Evolutionary conservation across 2,888 invertebrate genomes (phyloP).

Genomic region (Drosophila mimetica): DNA sequence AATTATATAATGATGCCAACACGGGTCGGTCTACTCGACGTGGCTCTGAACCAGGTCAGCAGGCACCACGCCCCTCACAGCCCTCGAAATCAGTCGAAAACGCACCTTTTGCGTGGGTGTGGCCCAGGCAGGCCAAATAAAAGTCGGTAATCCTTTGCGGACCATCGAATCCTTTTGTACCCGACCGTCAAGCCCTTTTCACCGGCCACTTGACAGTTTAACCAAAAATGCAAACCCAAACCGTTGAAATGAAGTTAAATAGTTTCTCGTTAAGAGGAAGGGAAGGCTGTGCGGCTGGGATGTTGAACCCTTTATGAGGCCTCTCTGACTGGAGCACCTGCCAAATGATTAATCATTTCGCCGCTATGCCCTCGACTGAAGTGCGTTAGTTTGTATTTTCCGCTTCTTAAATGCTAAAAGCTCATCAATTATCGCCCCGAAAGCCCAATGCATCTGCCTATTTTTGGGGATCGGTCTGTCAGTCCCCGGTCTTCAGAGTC

Average conservation of each 20-base stretch:
- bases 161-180: constrained; percentile 24
- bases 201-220: constrained; percentile 77
- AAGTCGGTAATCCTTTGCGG: constrained; percentile 67
- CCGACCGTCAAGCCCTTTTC: too few species aligned
- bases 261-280: constrained; percentile 76
- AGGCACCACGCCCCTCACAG: constrained; percentile 51
- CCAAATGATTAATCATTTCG: constrained; percentile 83
- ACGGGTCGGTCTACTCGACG: constrained; percentile 48
- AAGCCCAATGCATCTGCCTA: constrained; percentile 63
- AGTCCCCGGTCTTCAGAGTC: constrained; percentile 13
- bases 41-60: constrained; percentile 37
- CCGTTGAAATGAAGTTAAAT: constrained; percentile 77
- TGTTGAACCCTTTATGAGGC: constrained; percentile 54
- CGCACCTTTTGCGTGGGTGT: constrained; percentile 67
- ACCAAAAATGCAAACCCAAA: constrained; percentile 67
- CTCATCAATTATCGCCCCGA: constrained; percentile 76
- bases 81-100: constrained; percentile 9
- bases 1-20: constrained; percentile 77
- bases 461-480: constrained; percentile 34
- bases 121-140: constrained; percentile 65
- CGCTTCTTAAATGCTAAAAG: constrained; percentile 75
- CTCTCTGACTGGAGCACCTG: constrained; percentile 67
- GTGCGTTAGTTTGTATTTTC: constrained; percentile 48
- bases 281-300: constrained; percentile 25
- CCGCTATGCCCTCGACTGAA: constrained; percentile 10